A percentile compares a stretch with the other conserved stretches of the same genome.
phyloP scores from a whole-genome alignment of 2,797 vertebrate genomes.

The Peromyscus nudipes region DNA sequence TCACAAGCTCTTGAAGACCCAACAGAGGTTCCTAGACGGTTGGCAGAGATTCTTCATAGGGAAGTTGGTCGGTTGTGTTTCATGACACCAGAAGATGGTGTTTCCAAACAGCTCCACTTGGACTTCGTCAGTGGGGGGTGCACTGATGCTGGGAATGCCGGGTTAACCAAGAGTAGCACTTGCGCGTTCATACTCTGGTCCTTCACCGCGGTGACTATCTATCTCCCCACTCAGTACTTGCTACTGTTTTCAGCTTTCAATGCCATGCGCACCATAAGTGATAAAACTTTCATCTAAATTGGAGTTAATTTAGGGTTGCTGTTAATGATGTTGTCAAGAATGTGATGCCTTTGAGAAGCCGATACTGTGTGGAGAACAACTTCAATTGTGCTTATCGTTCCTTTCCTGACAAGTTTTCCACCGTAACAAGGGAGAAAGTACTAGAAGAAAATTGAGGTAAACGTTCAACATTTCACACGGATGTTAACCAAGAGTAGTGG shows the following conservation, averaged over 20 bases:
- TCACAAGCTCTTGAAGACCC: background rate
- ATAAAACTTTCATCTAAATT: conserved; percentile 66
- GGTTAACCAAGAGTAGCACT: background rate
- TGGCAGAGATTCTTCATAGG: background rate
- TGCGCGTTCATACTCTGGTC: background rate
- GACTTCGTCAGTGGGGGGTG: conserved; percentile 78
- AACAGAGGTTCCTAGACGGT: background rate
- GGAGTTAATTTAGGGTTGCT: conserved; percentile 30
- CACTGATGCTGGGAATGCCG: conserved; percentile 30
- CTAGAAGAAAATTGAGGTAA: conserved; percentile 17
- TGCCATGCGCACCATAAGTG: background rate
- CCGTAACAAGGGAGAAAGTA: conserved; percentile 6
- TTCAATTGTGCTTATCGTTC: conserved; percentile 21
- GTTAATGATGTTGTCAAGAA: background rate
- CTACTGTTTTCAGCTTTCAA: background rate
- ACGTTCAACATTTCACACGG: background rate
- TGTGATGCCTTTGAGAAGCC: conserved; percentile 24
- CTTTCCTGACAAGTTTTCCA: conserved; percentile 30
- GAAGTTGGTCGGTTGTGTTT: background rate
- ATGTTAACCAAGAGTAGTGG: conserved; percentile 15
- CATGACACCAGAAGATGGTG: background rate
- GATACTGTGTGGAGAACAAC: background rate
- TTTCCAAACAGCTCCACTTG: conserved; percentile 23
- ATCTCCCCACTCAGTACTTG: background rate
- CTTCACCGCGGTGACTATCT: background rate